phyloP scores from a whole-genome alignment of 2,888 invertebrate species.

The Melanotus villosus region DNA sequence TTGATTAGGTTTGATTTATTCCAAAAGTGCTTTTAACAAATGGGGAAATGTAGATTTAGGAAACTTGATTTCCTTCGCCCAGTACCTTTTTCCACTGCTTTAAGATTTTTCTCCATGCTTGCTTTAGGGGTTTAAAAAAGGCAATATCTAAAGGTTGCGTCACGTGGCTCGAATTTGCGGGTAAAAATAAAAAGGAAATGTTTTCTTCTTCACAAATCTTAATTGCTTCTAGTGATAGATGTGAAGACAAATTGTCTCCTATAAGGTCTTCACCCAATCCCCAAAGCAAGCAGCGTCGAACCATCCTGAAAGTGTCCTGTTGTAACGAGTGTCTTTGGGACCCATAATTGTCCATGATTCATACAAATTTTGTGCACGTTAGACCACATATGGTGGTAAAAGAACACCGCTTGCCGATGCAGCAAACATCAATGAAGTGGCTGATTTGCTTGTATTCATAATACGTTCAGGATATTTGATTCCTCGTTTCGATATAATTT shows the following conservation, averaged over 20 bases:
- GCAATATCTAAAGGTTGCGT: slow-evolving; percentile 56
- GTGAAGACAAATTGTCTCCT: too few species aligned
- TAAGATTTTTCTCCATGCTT: slow-evolving; percentile 51
- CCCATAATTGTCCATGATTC: slow-evolving; percentile 21
- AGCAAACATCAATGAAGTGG: slow-evolving; percentile 57
- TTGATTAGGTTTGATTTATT: slow-evolving; percentile 10
- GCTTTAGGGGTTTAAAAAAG: slow-evolving; percentile 53
- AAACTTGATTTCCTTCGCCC: slow-evolving; percentile 38
- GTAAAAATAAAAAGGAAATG: slow-evolving; percentile 40
- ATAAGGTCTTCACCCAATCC: slow-evolving; percentile 24
- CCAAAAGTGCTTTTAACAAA: slow-evolving; percentile 15
- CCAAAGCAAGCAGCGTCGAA: slow-evolving; percentile 41
- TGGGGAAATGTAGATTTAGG: slow-evolving; percentile 39
- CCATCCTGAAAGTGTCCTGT: slow-evolving; percentile 25
- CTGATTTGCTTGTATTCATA: slow-evolving; percentile 54
- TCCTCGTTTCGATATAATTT: slow-evolving; percentile 54
- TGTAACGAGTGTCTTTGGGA: slow-evolving; percentile 7
- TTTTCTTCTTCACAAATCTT: neutral
- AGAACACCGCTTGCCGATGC: slow-evolving; percentile 55
- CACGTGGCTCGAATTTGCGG: slow-evolving; percentile 53
- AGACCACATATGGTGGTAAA: slow-evolving; percentile 54
- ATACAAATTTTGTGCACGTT: slow-evolving; percentile 28
- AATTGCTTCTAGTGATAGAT: neutral
- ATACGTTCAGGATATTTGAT: slow-evolving; percentile 57
- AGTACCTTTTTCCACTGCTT: slow-evolving; percentile 48